These are phyloP conservation scores for Cebidichthys violaceus DNA, from an alignment of 2,113 vertebrate species.

Conservation along the genomic window DNA sequence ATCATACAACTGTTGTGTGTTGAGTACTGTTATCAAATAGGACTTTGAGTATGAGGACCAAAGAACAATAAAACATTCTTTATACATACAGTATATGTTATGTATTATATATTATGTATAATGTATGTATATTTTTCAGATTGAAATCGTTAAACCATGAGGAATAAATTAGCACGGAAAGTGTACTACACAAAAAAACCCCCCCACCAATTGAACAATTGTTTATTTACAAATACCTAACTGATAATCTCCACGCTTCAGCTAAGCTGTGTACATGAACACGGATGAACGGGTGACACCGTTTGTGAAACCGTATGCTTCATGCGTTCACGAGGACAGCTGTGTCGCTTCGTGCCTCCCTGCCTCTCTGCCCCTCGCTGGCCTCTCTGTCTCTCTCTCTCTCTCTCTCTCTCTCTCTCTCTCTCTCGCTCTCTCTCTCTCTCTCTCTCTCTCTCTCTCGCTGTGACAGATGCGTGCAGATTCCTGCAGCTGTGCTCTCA, in stretches of 20 bases:
- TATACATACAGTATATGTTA: neutral
- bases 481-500: slow-evolving; percentile 78
- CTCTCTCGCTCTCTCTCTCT: too few species aligned
- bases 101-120: neutral
- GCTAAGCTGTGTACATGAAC: neutral
- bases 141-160: neutral
- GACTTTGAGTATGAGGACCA: neutral
- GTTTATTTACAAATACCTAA: neutral
- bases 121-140: neutral
- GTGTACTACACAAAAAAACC: neutral
- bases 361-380: slow-evolving; percentile 7
- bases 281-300: neutral
- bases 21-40: neutral
- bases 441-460: too few species aligned
- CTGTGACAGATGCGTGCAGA: slow-evolving; percentile 73
- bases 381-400: too few species aligned
- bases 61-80: neutral
- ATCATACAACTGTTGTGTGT: neutral
- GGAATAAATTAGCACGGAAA: neutral
- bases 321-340: slow-evolving; percentile 65
- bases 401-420: too few species aligned
- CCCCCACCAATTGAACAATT: too few species aligned
- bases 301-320: slow-evolving; percentile 10
- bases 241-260: neutral
- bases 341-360: slow-evolving; percentile 54